Evolutionary conservation across 2,888 invertebrate genomes (phyloP).

Genomic region (Drosophila dives): DNA sequence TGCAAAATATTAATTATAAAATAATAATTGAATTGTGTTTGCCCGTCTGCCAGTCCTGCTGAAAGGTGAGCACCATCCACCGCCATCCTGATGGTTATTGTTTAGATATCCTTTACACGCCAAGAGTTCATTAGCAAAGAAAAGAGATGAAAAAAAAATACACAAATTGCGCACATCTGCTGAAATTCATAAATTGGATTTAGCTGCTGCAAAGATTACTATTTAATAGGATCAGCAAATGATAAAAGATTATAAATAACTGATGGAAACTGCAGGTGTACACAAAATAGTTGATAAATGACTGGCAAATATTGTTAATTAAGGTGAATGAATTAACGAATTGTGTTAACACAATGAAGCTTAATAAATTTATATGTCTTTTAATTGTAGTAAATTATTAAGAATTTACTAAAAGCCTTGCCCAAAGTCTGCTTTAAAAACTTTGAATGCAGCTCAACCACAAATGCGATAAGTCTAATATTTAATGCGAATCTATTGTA

Average conservation of each 20-base stretch:
- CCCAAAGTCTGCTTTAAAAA: not conserved
- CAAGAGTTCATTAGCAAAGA: slow-evolving; percentile 68
- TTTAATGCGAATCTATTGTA: slow-evolving; percentile 4
- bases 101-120: slow-evolving; percentile 65
- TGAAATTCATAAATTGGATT: slow-evolving; percentile 54
- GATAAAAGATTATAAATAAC: slow-evolving; percentile 29
- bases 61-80: slow-evolving; percentile 56
- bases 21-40: slow-evolving; percentile 79
- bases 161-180: slow-evolving; percentile 54
- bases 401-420: not conserved
- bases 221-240: slow-evolving; percentile 58
- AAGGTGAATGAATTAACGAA: slow-evolving; percentile 8
- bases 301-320: slow-evolving; percentile 18
- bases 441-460: slow-evolving; percentile 10
- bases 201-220: slow-evolving; percentile 44
- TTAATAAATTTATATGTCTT: not conserved
- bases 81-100: slow-evolving; percentile 29
- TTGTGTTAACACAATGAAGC: not conserved
- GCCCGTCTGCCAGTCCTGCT: slow-evolving; percentile 45
- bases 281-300: slow-evolving; percentile 16
- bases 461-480: slow-evolving; percentile 16
- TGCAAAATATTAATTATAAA: slow-evolving; percentile 80
- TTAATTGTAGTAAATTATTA: not conserved
- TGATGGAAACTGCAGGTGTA: slow-evolving; percentile 20
- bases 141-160: not conserved